phyloP scores from a whole-genome alignment of 2,888 invertebrate genomes.

The Oxystoma pomonae region DNA sequence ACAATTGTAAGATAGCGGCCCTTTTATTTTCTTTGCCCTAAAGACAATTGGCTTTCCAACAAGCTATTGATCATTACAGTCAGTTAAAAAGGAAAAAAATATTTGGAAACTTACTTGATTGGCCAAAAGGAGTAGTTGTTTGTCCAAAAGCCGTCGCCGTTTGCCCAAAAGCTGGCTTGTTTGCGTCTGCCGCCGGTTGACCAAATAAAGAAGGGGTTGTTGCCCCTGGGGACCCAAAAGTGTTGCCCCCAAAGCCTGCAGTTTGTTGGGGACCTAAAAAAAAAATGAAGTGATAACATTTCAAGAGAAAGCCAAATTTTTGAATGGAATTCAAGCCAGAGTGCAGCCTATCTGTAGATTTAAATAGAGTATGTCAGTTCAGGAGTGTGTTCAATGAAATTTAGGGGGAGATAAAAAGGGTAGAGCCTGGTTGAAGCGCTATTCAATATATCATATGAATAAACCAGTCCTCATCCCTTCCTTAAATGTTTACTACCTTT shows the following conservation, averaged over 20 bases:
- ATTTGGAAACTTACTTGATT: conserved; percentile 33
- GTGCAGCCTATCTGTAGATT: no score
- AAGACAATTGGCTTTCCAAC: no score
- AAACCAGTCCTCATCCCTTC: neutral
- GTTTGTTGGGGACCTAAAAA: conserved; percentile 42
- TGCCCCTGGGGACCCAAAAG: conserved; percentile 50
- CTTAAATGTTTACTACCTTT: conserved; percentile 69
- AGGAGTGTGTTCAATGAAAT: no score
- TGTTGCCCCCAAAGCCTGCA: conserved; percentile 37
- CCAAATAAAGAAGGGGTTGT: conserved; percentile 54
- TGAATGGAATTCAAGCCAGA: no score
- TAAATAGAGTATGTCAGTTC: no score
- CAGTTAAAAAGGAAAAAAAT: no score
- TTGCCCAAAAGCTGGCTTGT: conserved; percentile 47
- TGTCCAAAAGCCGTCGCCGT: conserved; percentile 62
- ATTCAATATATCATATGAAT: neutral
- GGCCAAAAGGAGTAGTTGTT: conserved; percentile 52
- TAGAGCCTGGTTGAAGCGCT: neutral
- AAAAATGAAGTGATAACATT: conserved; percentile 27
- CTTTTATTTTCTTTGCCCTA: no score
- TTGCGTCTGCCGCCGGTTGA: conserved; percentile 37
- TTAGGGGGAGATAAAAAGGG: no score
- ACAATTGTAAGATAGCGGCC: no score
- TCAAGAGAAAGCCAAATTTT: neutral
- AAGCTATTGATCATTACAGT: no score